These are phyloP conservation scores for Hoplodrina blanda DNA, from an alignment of 2,888 invertebrate genomes.

Conservation along the genomic window DNA sequence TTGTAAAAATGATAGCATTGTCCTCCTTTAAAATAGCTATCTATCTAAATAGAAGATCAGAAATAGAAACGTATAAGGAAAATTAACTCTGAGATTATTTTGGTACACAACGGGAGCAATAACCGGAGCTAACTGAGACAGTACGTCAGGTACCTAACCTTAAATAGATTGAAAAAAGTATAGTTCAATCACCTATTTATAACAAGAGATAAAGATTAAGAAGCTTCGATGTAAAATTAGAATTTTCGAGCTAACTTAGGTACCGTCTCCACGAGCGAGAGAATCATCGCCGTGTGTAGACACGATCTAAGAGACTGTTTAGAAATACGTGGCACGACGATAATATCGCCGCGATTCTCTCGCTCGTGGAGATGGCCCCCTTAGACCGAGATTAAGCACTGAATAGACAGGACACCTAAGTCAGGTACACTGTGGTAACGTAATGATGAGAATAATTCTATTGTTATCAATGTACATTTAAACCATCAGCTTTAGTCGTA, in stretches of 20 bases:
- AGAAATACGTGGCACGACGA: too few relatives aligned
- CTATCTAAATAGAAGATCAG: neutral
- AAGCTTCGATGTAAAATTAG: neutral
- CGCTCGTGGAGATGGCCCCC: too few relatives aligned
- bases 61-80: conserved; percentile 33
- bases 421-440: too few relatives aligned
- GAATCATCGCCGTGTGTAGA: too few relatives aligned
- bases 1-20: neutral
- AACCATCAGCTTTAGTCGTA: too few relatives aligned
- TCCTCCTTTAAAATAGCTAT: neutral
- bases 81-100: conserved; percentile 40
- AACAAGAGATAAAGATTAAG: neutral
- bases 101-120: conserved; percentile 30
- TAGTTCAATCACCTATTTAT: conserved; percentile 27
- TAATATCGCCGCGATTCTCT: too few relatives aligned
- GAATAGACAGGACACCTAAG: neutral
- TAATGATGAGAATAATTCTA: too few relatives aligned
- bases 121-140: conserved; percentile 40
- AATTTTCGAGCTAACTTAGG: too few relatives aligned
- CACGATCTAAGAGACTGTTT: too few relatives aligned
- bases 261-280: too few relatives aligned
- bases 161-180: conserved; percentile 31
- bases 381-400: too few relatives aligned
- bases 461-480: too few relatives aligned
- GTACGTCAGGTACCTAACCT: conserved; percentile 22